Base-by-base conservation (phyloP, 2,888 invertebrate species). In the Chaitophorus viminalis region DNA sequence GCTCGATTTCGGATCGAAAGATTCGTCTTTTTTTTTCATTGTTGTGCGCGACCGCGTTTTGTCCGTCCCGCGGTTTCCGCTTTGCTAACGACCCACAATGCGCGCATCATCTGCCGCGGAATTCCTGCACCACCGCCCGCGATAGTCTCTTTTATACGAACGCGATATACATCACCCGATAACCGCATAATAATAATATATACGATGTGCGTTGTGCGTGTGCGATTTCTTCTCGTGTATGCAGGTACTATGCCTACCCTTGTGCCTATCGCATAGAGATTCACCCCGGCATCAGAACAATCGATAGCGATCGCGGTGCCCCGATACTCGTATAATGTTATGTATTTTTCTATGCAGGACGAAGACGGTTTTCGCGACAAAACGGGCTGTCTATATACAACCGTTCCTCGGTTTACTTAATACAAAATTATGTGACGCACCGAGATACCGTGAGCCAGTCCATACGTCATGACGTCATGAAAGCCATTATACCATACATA, bases 31-130 rank as follows among this genome's bases (percentile, higher is more conserved):
- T 54, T 39, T 72, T 72, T 72, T 74, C 25, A 46, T 78, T n/a
- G 76, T 17, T 21, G 11, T 3, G n/a, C 18, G 46, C 54, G 17
- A 14, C 8, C 46, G 25, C 78, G 77, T 77, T 78, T 77, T 77
- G 76, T 85, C 70, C 84, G 46, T 18, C 72, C 79, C 86, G 86
- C 79, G 86, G 86, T 87, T 87, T 87, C 86, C 86, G 86, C 86
- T 87, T 79, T 79, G 79, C 86, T 74, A 60, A 87, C 78, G 36
- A 29, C 3, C 74, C 79, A 87, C 86, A 87, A 87, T 87, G 54
- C 39, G 65, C 74, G 65, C 75, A 74, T 87, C 86, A 87, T 79
- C 86, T 87, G 86, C 60, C 77, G 33, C 9, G 31, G 72, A 79
- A 87, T 87, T 81, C 86, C 36, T 39, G 36, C 36, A 8, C 54